Evolutionary conservation across 1,140 invertebrate genomes (phyloP).

Genomic region (Drosophila cardini): DNA sequence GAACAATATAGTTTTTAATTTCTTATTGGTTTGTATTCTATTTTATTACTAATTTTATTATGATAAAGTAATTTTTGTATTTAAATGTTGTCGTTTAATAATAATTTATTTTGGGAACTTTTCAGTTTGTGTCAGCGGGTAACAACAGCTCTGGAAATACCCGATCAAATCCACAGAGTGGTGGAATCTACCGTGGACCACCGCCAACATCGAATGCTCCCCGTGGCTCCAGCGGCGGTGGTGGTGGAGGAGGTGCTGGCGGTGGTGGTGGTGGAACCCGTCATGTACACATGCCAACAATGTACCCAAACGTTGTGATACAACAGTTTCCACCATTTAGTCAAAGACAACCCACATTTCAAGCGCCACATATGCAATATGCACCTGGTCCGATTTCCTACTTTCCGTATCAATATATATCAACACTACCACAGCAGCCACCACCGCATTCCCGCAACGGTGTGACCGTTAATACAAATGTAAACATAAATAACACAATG

Average conservation of each 20-base stretch:
- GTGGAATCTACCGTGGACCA: slow-evolving; percentile 67
- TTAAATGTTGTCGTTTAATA: background rate
- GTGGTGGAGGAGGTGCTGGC: background rate
- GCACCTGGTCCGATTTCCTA: slow-evolving; percentile 55
- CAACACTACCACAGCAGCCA: slow-evolving; percentile 59
- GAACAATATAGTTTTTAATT: background rate
- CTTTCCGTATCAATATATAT: slow-evolving; percentile 71
- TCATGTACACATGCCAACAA: slow-evolving; percentile 68
- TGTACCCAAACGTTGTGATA: slow-evolving; percentile 68
- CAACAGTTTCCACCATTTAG: slow-evolving; percentile 65
- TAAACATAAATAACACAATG: slow-evolving; percentile 66
- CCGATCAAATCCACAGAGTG: slow-evolving; percentile 67
- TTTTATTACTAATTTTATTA: no score
- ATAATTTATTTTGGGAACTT: slow-evolving; percentile 16
- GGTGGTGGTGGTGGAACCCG: slow-evolving; percentile 40
- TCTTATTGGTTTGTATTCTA: background rate
- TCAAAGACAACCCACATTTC: slow-evolving; percentile 68
- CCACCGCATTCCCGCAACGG: slow-evolving; percentile 61
- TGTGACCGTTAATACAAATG: slow-evolving; percentile 64
- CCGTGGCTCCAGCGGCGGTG: slow-evolving; percentile 45
- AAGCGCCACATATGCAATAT: slow-evolving; percentile 67
- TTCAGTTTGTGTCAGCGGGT: slow-evolving; percentile 67
- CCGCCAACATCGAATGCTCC: slow-evolving; percentile 57
- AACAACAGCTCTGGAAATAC: slow-evolving; percentile 66
- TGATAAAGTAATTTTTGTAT: background rate